Base-by-base conservation (phyloP, 2,797 vertebrate genomes). In the Enteromius radiatus region DNA sequence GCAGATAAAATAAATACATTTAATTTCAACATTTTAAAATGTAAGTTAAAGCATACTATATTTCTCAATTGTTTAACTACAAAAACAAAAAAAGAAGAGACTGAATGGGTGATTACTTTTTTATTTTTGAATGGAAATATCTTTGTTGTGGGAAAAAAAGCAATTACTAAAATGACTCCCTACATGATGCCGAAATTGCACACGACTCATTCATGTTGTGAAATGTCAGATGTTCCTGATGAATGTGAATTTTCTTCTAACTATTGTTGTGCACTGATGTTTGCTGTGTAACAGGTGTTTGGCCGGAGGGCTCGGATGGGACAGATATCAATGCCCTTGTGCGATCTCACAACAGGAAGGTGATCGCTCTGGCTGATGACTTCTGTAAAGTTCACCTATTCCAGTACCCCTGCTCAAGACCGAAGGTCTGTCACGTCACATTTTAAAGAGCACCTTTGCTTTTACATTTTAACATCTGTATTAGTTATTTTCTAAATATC, bases 301-400 rank as follows among this genome's bases (percentile, higher is more conserved):
- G 98, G 98, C 98, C 98, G 0, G 98, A 99, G 91, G 98, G 98
- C 19, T 99, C 98, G 0, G 98, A 99, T 11, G 98, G 98, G 33
- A 99, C 98, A 3, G 98, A 99, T 88, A 99, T 99, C 93, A 99
- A 99, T 12, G 98, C 98, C 8, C 94, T 99, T 89, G 94, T 98
- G 49, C 92, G 98, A 64, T 97, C 98, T 84, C 97, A 95, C 91
- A 97, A 96, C 85, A 94, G 96, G 84, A 98, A 96, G 87, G 98
- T 99, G 86, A 96, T 99, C 26, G 98, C 98, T 41, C 92, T 99
- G 79, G 98, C 98, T 9, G 98, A 99, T 78, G 98, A 99, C 90
- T 99, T 99, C 90, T 99, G 98, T 91, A 99, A 99, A 93, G 98
- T 99, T 82, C 98, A 99, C 87, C 94, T 99, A 88, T 99, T 99